phyloP scores from a whole-genome alignment of 2,888 invertebrate genomes.

The Eremobia ochroleuca region DNA sequence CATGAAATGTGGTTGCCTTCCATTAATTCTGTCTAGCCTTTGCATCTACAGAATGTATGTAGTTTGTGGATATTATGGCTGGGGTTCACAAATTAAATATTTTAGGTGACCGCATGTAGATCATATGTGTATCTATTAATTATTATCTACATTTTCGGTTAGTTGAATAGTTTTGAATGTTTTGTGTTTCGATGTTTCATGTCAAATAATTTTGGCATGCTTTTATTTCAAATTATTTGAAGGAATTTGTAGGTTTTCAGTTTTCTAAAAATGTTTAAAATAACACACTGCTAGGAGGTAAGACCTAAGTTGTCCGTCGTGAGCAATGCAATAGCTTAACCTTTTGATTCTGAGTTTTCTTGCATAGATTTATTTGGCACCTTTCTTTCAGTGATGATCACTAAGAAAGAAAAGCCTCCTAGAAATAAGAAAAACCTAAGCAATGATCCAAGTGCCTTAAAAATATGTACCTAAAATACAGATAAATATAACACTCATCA shows the following conservation, averaged over 20 bases:
- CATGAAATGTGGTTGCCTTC: slow-evolving; percentile 57
- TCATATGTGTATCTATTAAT: neutral
- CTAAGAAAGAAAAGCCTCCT: neutral
- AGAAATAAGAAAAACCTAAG: neutral
- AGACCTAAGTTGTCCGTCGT: too few species aligned
- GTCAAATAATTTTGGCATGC: neutral
- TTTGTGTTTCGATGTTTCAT: too few species aligned
- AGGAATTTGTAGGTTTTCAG: accelerated
- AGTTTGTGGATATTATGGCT: slow-evolving; percentile 4
- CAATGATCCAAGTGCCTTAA: neutral
- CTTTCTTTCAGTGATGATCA: neutral
- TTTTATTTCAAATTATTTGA: neutral
- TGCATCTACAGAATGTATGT: slow-evolving; percentile 33
- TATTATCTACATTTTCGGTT: slow-evolving; percentile 7
- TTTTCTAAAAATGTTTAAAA: neutral
- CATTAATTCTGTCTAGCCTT: slow-evolving; percentile 57
- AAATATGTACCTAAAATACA: too few species aligned
- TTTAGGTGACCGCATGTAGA: neutral
- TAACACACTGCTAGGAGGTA: neutral
- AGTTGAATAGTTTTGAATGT: neutral
- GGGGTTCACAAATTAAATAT: slow-evolving; percentile 12
- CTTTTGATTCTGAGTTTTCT: neutral
- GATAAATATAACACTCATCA: neutral
- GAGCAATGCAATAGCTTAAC: neutral
- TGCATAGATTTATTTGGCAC: neutral